Evolutionary conservation across 1,140 invertebrate genomes (phyloP), one percentile per base, ranked within the genome.

Genomic region (Cheumatopsyche charites): DNA sequence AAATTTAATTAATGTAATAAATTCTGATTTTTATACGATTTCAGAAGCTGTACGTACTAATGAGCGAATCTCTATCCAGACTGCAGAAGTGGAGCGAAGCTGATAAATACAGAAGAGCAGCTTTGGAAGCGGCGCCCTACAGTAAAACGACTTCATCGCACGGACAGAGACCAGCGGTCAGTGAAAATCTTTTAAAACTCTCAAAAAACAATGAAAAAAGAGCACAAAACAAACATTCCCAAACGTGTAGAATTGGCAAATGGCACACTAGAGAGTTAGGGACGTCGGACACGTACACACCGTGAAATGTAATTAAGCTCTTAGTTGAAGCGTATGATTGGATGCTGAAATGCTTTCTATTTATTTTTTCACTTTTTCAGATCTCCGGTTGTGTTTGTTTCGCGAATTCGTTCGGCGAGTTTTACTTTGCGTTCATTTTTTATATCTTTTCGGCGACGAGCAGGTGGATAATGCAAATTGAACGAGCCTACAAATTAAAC

Each of bases 1-100:
- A n/a, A n/a, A n/a, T n/a, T n/a, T n/a, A n/a, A n/a, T n/a, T n/a
- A n/a, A n/a, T n/a, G n/a, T n/a, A n/a, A n/a, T n/a, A n/a, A n/a
- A n/a, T n/a, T n/a, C n/a, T n/a, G n/a, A n/a, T n/a, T n/a, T 36
- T 9, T 36, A 4, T 36, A 1, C 15, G 15, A 41, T 78, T 77
- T 13, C 77, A 82, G 79, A 78, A 79, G 49, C 71, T 81, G 62
- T 82, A 79, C 75, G 79, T 77, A 43, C 73, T 81, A 0, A 74
- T 80, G 68, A 80, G 80, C 25, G 80, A 81, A 67, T 76, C 78
- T 0, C 68, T 80, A 73, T 84, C 84, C 71, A 86, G 88, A 73
- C 77, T 88, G 62, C 83, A 86, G 49, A 78, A 83, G 19, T 80
- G 84, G 47, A 80, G 80, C 0, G 84, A 89, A 75, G 90, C 89